Base-by-base conservation (phyloP, 1,140 invertebrate species). In the Archivesica marissinica region DNA sequence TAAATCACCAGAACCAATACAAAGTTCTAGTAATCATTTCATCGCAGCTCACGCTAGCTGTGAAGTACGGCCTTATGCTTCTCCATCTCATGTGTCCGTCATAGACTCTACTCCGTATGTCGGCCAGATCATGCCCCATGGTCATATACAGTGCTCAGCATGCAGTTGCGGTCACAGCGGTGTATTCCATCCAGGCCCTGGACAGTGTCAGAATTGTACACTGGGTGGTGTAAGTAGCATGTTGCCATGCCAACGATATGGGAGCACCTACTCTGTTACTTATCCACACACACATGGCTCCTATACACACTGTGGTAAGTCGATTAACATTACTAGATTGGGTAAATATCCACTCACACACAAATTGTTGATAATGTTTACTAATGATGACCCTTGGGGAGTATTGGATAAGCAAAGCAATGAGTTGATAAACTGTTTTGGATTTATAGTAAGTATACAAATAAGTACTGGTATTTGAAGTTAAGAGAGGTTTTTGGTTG, bases 141-240 rank as follows among this genome's bases (percentile, higher is more conserved):
- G 74, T 28, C 88, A 59, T 85, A 81, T 80, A 41, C 79, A 35
- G 81, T 86, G 59, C 80, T 82, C 74, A 52, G 61, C 28, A 50
- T 82, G 54, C 66, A 72, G 64, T 74, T 84, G 54, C 61, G 72
- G 54, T 54, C 88, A 38, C 75, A 86, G 75, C 54, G 86, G 56
- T 75, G 86, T 79, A 64, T 86, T 72, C 39, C 86, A 54, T 35
- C 59, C n/a, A 50, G n/a, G n/a, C n/a, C 79, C 20, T n/a, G 81
- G 86, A 23, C 86, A 89, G 59, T 91, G 87, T 70, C 89, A 91
- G 87, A 87, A 88, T 7, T 88, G 86, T 64, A 87, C 86, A 13
- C 77, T 91, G 11, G 85, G 85, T 39, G 89, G 89, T 1, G 74
- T 91, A 9, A 86, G 88, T 6, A 90, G 86, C 80, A 81, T 91